phyloP scores from a whole-genome alignment of 2,888 invertebrate species.

The Branchellion lobata region DNA sequence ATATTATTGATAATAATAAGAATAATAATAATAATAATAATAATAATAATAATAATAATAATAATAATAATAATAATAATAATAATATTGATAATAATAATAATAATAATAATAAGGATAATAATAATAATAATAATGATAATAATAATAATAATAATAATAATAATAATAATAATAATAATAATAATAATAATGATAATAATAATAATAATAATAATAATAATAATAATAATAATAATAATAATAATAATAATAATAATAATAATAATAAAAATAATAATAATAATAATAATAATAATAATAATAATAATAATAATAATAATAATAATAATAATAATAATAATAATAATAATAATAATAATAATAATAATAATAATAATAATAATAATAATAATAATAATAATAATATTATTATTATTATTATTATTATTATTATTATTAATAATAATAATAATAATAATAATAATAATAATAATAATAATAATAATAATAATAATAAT shows the following conservation, averaged over 20 bases:
- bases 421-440: slow-evolving; percentile 7
- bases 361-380: slow-evolving; percentile 14
- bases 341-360: slow-evolving; percentile 22
- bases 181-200: slow-evolving; percentile 38
- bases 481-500: too few relatives aligned
- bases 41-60: slow-evolving; percentile 40
- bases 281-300: slow-evolving; percentile 9
- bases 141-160: slow-evolving; percentile 39
- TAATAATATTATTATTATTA: slow-evolving; percentile 6
- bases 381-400: background rate
- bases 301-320: background rate
- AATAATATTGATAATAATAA: slow-evolving; percentile 27
- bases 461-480: background rate
- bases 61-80: slow-evolving; percentile 39
- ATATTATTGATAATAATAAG: slow-evolving; percentile 34
- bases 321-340: slow-evolving; percentile 34
- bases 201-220: slow-evolving; percentile 33
- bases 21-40: too few relatives aligned
- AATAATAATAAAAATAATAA: slow-evolving; percentile 11
- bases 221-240: slow-evolving; percentile 28
- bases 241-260: slow-evolving; percentile 24
- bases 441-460: slow-evolving; percentile 10
- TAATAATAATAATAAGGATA: slow-evolving; percentile 34
- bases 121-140: slow-evolving; percentile 37
- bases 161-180: slow-evolving; percentile 41